phyloP scores from a whole-genome alignment of 2,113 vertebrate species.

The Stictonetta naevosa region DNA sequence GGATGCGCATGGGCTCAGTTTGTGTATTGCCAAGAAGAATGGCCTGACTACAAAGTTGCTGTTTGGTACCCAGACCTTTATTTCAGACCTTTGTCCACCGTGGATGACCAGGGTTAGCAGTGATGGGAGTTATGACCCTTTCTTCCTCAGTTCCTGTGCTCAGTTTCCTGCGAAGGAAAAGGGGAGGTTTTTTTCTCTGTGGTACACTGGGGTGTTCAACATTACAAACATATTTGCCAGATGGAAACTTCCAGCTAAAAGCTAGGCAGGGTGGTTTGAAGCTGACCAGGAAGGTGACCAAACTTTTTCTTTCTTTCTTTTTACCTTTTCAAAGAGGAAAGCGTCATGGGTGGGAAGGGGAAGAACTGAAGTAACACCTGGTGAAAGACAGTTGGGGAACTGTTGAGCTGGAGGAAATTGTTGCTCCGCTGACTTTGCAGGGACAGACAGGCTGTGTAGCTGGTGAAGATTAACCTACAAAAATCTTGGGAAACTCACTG shows the following conservation, averaged over 20 bases:
- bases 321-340: neutral
- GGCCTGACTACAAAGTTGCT: neutral
- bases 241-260: neutral
- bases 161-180: neutral
- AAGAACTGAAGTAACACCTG: neutral
- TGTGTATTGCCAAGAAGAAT: neutral
- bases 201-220: fast-evolving
- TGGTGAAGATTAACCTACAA: neutral
- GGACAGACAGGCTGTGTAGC: neutral
- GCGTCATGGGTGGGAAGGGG: neutral
- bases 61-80: neutral
- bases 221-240: neutral
- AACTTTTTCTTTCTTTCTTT: neutral
- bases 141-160: neutral
- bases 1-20: neutral
- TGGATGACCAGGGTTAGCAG: neutral
- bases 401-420: neutral
- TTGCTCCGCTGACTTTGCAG: neutral
- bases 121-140: neutral
- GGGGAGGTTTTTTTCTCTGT: neutral
- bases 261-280: neutral
- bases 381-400: neutral
- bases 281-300: neutral
- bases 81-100: neutral
- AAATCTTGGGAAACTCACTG: neutral